A percentile compares a stretch with the other conserved stretches of the same genome.
phyloP scores from a whole-genome alignment of 2,113 vertebrate species.

The Hippocampus zosterae region DNA sequence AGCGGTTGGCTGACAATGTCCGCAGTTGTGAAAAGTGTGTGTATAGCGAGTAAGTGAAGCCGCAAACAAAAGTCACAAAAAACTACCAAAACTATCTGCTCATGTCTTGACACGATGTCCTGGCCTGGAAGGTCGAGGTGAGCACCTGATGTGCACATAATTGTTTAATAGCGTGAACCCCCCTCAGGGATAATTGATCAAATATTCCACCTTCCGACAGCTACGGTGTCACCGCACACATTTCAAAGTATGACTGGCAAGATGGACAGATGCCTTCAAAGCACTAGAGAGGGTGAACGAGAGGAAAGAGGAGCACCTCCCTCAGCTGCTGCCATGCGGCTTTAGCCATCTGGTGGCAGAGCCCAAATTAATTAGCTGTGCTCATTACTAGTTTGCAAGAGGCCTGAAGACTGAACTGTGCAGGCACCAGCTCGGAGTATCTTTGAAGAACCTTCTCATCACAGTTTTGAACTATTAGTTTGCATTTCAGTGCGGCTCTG shows the following conservation, averaged over 20 bases:
- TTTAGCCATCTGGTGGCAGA: conserved; percentile 78
- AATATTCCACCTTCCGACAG: conserved; percentile 35
- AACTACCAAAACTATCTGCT: conserved; percentile 41
- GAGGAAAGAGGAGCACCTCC: conserved; percentile 60
- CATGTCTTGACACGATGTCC: conserved; percentile 4
- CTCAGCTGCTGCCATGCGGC: conserved; percentile 70
- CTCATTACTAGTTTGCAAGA: conserved; percentile 71
- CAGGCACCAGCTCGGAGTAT: conserved; percentile 51
- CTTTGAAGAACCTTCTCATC: conserved; percentile 9
- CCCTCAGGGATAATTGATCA: conserved; percentile 56
- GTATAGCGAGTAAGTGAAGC: conserved; percentile 51
- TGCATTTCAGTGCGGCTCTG: background rate
- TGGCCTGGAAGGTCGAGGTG: conserved; percentile 38
- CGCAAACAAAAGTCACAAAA: conserved; percentile 67
- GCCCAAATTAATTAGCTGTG: conserved; percentile 78
- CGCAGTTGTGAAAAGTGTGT: conserved; percentile 51
- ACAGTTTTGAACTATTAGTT: background rate
- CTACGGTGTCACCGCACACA: conserved; percentile 25
- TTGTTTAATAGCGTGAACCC: conserved; percentile 65
- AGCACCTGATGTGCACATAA: conserved; percentile 57
- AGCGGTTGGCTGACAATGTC: conserved; percentile 25
- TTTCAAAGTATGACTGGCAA: conserved; percentile 29
- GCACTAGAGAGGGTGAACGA: conserved; percentile 39
- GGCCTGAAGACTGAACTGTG: conserved; percentile 65
- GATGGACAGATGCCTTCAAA: conserved; percentile 45